phyloP scores from a whole-genome alignment of 2,797 vertebrate species.

The Hafferia zeledoni region DNA sequence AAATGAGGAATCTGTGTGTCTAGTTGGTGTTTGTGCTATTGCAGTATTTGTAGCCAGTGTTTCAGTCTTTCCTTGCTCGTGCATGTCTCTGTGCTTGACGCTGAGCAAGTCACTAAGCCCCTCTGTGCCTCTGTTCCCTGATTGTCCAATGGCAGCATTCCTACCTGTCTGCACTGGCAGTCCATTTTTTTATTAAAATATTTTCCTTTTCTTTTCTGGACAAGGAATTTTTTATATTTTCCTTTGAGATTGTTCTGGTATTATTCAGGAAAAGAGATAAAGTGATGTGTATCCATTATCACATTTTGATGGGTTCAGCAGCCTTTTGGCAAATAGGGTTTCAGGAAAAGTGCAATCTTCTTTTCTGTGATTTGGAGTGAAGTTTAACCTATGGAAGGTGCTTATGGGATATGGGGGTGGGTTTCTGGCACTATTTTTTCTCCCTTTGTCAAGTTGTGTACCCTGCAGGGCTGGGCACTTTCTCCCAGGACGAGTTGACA shows the following conservation, averaged over 20 bases:
- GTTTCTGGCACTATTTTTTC: neutral
- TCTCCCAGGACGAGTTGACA: neutral
- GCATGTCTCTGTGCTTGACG: neutral
- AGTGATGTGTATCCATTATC: neutral
- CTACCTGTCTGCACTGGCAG: neutral
- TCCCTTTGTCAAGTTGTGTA: neutral
- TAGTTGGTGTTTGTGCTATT: neutral
- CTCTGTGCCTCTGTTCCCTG: neutral
- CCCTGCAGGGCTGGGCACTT: neutral
- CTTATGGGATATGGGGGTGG: neutral
- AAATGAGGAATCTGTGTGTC: neutral
- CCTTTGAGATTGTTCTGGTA: neutral
- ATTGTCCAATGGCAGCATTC: neutral
- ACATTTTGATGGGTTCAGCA: neutral
- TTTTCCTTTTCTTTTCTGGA: neutral
- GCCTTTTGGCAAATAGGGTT: neutral
- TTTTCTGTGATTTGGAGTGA: neutral
- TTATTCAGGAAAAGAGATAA: neutral
- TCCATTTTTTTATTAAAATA: neutral
- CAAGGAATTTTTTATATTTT: neutral
- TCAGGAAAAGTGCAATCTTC: neutral
- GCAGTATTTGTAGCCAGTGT: neutral
- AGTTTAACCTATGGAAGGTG: neutral
- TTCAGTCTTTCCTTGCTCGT: neutral
- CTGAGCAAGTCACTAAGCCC: neutral